Percentiles rank a stretch among this genome's conserved stretches.
phyloP scores from a whole-genome alignment of 2,113 vertebrate species.

The Dasyornis broadbenti region DNA sequence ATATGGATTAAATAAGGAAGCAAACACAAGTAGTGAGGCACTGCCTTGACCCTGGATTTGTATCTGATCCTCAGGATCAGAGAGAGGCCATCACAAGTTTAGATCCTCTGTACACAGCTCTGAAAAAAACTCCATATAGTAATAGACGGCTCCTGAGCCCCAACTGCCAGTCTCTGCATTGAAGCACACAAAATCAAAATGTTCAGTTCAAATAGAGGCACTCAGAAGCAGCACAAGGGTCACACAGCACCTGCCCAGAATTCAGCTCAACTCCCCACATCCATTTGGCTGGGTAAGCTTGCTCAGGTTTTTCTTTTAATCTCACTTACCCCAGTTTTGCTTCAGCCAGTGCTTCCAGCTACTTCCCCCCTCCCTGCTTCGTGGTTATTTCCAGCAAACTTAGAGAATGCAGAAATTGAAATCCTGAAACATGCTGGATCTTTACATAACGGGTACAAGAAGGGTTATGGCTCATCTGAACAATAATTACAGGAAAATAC shows the following conservation, averaged over 20 bases:
- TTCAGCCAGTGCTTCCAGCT: background rate
- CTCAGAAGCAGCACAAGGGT: background rate
- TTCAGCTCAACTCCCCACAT: background rate
- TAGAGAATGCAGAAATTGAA: background rate
- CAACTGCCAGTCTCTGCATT: background rate
- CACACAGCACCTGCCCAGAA: background rate
- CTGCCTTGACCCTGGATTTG: background rate
- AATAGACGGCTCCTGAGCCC: background rate
- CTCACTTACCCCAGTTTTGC: background rate
- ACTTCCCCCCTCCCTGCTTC: fast-evolving
- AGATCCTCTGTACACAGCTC: background rate
- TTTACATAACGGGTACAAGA: background rate
- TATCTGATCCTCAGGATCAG: background rate
- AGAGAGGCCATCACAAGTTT: background rate
- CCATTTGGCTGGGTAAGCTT: background rate
- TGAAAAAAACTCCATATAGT: background rate
- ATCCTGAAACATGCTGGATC: background rate
- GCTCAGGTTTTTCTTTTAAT: background rate
- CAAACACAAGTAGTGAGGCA: background rate
- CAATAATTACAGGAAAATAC: background rate
- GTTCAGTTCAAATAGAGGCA: background rate
- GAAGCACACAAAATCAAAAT: background rate
- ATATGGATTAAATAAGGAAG: background rate
- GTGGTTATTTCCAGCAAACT: background rate
- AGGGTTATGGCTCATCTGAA: background rate